phyloP scores from a whole-genome alignment of 2,797 vertebrate species.

The Meda fulgida region DNA sequence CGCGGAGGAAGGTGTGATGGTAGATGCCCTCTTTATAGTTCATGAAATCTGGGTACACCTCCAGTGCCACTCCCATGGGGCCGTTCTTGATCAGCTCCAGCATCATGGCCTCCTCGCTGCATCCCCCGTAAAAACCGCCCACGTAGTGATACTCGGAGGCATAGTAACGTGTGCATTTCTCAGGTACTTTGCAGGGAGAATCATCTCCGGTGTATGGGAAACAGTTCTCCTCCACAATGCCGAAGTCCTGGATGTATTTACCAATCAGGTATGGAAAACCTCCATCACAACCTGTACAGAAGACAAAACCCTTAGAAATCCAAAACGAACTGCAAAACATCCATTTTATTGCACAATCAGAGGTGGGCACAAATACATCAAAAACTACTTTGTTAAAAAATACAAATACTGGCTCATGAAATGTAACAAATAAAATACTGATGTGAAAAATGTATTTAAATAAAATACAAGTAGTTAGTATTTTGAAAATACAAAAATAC shows the following conservation, averaged over 20 bases:
- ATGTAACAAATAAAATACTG: too few relatives aligned
- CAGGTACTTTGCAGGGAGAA: conserved; percentile 78
- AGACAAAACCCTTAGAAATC: too few relatives aligned
- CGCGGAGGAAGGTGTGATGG: conserved; percentile 87
- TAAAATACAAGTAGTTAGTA: too few relatives aligned
- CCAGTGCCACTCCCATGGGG: conserved; percentile 87
- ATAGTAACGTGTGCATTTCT: conserved; percentile 80
- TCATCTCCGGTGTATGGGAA: conserved; percentile 84
- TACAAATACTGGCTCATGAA: too few relatives aligned
- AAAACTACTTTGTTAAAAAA: too few relatives aligned
- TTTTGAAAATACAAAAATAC: too few relatives aligned
- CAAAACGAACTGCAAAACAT: too few relatives aligned
- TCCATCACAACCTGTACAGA: conserved; percentile 86
- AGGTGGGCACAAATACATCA: too few relatives aligned
- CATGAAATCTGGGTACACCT: conserved; percentile 92
- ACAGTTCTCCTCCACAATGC: conserved; percentile 90
- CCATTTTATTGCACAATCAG: too few relatives aligned
- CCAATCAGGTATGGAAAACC: conserved; percentile 96
- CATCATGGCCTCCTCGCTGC: conserved; percentile 93
- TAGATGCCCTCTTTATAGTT: conserved; percentile 89
- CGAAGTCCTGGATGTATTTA: conserved; percentile 93
- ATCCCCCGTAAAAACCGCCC: conserved; percentile 94
- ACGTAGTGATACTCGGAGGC: conserved; percentile 89
- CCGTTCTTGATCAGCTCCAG: conserved; percentile 87
- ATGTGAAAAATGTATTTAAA: too few relatives aligned